Evolutionary conservation across 2,113 vertebrate species (phyloP).

Genomic region (Actinemys pallida): DNA sequence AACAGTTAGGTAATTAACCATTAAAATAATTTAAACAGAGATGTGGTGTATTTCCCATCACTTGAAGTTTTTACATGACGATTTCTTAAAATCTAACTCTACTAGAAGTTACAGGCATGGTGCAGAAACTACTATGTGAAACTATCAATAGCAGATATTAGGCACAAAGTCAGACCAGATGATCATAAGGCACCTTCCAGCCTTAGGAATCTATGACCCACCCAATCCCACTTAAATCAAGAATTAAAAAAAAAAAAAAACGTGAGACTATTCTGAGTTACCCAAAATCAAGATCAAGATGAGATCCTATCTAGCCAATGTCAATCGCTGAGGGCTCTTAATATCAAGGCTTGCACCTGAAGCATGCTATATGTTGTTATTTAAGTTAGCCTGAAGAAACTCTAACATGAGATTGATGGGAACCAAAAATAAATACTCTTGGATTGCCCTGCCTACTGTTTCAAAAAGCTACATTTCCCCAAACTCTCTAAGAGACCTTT

Average conservation of each 20-base stretch:
- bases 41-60: neutral
- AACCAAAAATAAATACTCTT: too few species aligned
- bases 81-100: too few species aligned
- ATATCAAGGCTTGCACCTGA: neutral
- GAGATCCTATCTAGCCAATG: neutral
- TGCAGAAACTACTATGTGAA: neutral
- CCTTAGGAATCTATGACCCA: neutral
- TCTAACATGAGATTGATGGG: too few species aligned
- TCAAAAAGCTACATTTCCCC: too few species aligned
- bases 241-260: neutral
- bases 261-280: neutral
- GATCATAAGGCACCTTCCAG: too few species aligned
- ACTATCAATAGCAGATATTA: neutral
- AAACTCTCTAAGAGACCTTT: too few species aligned
- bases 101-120: neutral
- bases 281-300: neutral
- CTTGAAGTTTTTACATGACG: neutral
- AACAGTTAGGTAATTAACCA: neutral
- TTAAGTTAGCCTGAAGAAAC: too few species aligned
- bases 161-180: neutral
- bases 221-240: neutral
- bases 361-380: too few species aligned
- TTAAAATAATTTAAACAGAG: neutral
- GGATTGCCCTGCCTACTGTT: too few species aligned
- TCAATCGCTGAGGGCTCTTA: neutral